phyloP scores from a whole-genome alignment of 2,797 vertebrate species.

The Melanotaenia pygmaea region DNA sequence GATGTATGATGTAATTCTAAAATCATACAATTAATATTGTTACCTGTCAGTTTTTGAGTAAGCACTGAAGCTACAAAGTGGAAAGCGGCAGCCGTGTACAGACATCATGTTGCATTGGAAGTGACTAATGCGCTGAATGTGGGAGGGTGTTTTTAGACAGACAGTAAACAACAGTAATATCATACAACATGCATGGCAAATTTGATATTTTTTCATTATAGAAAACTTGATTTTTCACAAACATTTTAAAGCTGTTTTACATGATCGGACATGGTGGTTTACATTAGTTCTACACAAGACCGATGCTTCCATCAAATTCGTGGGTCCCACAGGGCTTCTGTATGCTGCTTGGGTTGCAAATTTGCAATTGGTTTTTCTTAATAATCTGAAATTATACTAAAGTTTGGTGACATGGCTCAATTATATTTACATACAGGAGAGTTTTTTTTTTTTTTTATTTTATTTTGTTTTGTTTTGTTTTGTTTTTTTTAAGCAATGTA shows the following conservation, averaged over 20 bases:
- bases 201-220: too few relatives aligned
- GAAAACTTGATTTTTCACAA: too few relatives aligned
- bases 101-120: too few relatives aligned
- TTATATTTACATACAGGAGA: neutral
- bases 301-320: neutral
- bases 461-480: too few relatives aligned
- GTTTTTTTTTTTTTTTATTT: too few relatives aligned
- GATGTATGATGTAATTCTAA: neutral
- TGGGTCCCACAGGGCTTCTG: neutral
- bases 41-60: neutral
- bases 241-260: neutral
- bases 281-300: neutral
- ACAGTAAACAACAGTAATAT: too few relatives aligned
- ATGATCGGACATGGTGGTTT: neutral
- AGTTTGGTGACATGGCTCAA: conserved; percentile 12
- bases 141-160: too few relatives aligned
- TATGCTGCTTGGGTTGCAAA: neutral
- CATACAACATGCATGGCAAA: too few relatives aligned
- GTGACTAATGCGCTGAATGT: too few relatives aligned
- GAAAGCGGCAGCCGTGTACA: neutral
- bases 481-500: too few relatives aligned
- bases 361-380: neutral
- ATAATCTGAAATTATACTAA: neutral
- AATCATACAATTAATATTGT: neutral
- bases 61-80: neutral